Conservation (phyloP, 2,113 vertebrate species). For the Apodemus sylvaticus region DNA sequence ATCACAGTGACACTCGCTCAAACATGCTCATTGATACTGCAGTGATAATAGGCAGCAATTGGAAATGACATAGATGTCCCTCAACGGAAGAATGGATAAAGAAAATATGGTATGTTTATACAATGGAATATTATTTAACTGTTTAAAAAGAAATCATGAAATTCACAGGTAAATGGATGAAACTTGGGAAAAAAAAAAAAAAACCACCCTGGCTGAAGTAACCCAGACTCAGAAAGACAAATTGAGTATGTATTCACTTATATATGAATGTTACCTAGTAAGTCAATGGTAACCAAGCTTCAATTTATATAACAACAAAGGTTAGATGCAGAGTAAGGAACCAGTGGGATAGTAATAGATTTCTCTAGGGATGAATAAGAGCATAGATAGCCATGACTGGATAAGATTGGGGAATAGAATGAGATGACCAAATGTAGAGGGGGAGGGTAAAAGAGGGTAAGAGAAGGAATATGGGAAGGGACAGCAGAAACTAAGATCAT, state of each 20-base stretch:
- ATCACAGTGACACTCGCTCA: background rate
- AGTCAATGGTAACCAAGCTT: background rate
- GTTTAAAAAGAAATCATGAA: background rate
- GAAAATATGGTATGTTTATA: background rate
- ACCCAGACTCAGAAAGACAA: background rate
- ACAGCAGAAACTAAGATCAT: background rate
- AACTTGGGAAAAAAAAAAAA: accelerated
- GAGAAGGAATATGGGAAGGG: background rate
- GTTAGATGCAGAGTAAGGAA: background rate
- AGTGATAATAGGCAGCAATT: background rate
- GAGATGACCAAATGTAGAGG: background rate
- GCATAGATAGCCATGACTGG: background rate
- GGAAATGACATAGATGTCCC: background rate
- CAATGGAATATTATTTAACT: background rate
- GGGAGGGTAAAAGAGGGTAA: background rate
- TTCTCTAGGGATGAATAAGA: background rate
- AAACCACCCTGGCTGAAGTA: background rate
- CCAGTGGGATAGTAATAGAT: accelerated
- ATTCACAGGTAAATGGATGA: background rate
- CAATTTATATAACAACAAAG: background rate
- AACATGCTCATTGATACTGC: background rate
- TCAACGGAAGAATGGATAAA: background rate
- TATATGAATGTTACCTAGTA: background rate
- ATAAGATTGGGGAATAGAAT: too few species aligned
- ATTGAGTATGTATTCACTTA: too few species aligned